Evolutionary conservation across 2,797 vertebrate genomes (phyloP).

Genomic region (Hydrolagus colliei): DNA sequence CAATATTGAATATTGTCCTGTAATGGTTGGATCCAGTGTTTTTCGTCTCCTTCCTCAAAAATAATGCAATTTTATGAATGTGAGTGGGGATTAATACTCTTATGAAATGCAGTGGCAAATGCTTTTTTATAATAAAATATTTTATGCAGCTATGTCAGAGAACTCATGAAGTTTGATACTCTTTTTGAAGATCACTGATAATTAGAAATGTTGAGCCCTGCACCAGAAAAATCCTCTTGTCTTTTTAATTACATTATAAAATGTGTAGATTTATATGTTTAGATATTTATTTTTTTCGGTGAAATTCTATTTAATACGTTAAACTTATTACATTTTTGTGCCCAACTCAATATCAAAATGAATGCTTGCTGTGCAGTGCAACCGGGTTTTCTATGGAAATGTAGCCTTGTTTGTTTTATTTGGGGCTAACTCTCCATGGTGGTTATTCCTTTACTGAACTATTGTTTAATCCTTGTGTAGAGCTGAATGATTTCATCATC

Average conservation of each 20-base stretch:
- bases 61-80: no score
- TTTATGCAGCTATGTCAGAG: no score
- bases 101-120: no score
- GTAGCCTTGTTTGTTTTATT: conserved; percentile 41
- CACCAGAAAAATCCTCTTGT: neutral
- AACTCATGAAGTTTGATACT: neutral
- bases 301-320: neutral
- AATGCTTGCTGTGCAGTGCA: neutral
- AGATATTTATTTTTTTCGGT: neutral
- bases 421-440: conserved; percentile 29
- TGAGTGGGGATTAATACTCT: no score
- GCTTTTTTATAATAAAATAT: no score
- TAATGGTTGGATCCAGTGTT: no score
- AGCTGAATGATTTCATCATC: conserved; percentile 95
- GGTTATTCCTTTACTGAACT: neutral
- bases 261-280: neutral
- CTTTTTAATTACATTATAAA: neutral
- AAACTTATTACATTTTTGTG: neutral
- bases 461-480: conserved; percentile 57
- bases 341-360: no score
- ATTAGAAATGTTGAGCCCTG: neutral
- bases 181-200: conserved; percentile 32
- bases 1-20: no score
- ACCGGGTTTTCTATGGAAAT: neutral
- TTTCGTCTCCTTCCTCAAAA: no score